phyloP scores from a whole-genome alignment of 2,888 invertebrate genomes.

The Reticulitermes lucifugus region DNA sequence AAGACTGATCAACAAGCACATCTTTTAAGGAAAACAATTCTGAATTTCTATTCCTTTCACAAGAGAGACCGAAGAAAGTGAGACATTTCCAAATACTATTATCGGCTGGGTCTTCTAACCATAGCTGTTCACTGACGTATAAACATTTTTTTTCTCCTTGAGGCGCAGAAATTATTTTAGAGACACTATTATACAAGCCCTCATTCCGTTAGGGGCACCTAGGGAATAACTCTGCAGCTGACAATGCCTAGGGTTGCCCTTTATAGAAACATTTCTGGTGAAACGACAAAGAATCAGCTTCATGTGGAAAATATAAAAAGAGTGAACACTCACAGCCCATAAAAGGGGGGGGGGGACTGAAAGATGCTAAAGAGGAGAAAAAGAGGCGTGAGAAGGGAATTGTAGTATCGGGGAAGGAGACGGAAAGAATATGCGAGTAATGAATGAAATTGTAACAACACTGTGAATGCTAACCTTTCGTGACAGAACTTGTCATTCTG shows the following conservation, averaged over 20 bases:
- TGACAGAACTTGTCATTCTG: slow-evolving; percentile 13
- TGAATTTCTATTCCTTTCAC: no score
- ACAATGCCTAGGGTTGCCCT: neutral
- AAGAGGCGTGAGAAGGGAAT: slow-evolving; percentile 24
- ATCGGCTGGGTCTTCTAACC: no score
- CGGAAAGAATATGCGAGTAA: neutral
- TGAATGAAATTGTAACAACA: slow-evolving; percentile 20
- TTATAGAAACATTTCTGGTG: slow-evolving; percentile 5
- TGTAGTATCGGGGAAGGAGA: neutral
- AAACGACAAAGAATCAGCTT: slow-evolving; percentile 6
- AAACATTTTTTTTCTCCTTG: no score
- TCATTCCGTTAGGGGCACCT: no score
- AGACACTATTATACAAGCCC: no score
- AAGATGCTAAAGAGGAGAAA: slow-evolving; percentile 20
- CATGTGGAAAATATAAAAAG: neutral
- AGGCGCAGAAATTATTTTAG: no score
- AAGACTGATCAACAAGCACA: no score
- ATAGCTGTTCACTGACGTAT: no score
- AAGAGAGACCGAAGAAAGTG: no score
- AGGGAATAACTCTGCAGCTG: neutral
- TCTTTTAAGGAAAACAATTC: no score
- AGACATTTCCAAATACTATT: no score
- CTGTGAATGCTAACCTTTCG: neutral
- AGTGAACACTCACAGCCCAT: neutral
- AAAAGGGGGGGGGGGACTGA: neutral